Base-by-base conservation (phyloP, 2,888 invertebrate species). In the Hydriomena furcata region DNA sequence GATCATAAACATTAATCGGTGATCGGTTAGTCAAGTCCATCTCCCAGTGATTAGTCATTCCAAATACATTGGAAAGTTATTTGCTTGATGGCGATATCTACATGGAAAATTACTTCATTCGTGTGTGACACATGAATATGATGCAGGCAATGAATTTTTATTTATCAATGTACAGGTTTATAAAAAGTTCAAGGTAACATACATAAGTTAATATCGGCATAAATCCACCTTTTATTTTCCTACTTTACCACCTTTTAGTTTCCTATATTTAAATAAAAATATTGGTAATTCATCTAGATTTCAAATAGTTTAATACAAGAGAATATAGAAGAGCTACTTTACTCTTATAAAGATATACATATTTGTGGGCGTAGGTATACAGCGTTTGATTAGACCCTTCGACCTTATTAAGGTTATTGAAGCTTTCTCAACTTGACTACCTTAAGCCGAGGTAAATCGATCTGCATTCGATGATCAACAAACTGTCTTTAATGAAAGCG, bases 51-150 rank as follows among this genome's bases (percentile, higher is more conserved):
- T 87, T 88, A 87, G 87, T 78, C 76, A 84, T 82, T 73, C 82
- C 77, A 81, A 76, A 72, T 79, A 82, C 72, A 76, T 79, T 70
- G 77, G 84, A 88, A 88, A 85, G 81, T 88, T 87, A 86, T 84
- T 84, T 73, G 86, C 80, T 78, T 73, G 70, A 74, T 79, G 79
- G 72, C 72, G 35, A 50, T 80, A 76, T 79, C 77, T 77, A 71
- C 79, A 73, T 72, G 72, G 71, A 60, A n/a, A 61, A 60, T 67
- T 65, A 70, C 65, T 66, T 65, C 65, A 63, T 47, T 66, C 67
- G 66, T 71, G 69, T 65, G 54, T 71, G 66, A 63, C 63, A 71
- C 64, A 61, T 73, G 72, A 71, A 68, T 57, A 70, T 76, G 71
- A 72, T 71, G 74, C 83, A 84, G 81, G 86, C 85, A 84, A 75